Evolutionary conservation across 1,140 invertebrate genomes (phyloP).

Genomic region (Cecropterus lyciades): DNA sequence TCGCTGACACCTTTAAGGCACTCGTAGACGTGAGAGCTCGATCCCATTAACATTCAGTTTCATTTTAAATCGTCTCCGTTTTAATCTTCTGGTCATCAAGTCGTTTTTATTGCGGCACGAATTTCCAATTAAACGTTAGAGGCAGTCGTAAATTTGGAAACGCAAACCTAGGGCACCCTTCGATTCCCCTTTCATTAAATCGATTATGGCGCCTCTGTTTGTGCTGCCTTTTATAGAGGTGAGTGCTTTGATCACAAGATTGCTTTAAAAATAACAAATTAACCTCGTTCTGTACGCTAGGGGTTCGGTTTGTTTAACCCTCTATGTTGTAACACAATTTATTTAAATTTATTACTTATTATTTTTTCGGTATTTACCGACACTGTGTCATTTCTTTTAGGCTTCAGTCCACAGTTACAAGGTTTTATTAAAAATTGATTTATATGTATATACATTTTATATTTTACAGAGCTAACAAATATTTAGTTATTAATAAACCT

Average conservation of each 20-base stretch:
- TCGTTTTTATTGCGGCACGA: slow-evolving; percentile 70
- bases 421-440: no score
- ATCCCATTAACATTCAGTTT: slow-evolving; percentile 42
- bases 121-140: slow-evolving; percentile 74
- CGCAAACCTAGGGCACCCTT: slow-evolving; percentile 64
- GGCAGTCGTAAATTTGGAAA: slow-evolving; percentile 71
- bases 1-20: slow-evolving; percentile 6
- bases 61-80: slow-evolving; percentile 58
- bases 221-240: slow-evolving; percentile 61
- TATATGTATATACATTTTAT: no score
- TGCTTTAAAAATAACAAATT: slow-evolving; percentile 67
- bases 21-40: slow-evolving; percentile 44
- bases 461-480: no score
- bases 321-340: background rate
- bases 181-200: slow-evolving; percentile 74
- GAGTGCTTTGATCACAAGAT: slow-evolving; percentile 65
- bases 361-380: no score
- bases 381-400: no score
- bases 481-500: no score
- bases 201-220: slow-evolving; percentile 66
- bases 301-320: slow-evolving; percentile 10
- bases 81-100: slow-evolving; percentile 67
- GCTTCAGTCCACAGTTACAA: no score
- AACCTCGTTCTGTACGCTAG: slow-evolving; percentile 45
- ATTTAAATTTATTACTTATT: background rate